These are phyloP conservation scores for Opisthocomus hoazin DNA, from an alignment of 2,113 vertebrate species.

Conservation along the genomic window DNA sequence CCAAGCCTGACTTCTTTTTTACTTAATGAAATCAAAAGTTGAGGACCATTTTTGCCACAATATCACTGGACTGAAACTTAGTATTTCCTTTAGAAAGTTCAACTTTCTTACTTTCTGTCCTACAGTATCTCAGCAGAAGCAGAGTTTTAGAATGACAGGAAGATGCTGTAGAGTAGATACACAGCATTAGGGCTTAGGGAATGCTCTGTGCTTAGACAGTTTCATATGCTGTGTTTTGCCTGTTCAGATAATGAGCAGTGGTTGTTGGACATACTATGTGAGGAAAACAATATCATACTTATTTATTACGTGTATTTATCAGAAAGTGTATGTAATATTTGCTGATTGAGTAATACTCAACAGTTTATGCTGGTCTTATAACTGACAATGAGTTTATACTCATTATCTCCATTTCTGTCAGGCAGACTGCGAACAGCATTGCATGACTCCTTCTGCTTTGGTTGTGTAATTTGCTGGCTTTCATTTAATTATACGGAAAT, in stretches of 20 bases:
- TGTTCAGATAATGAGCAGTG: background rate
- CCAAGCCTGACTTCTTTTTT: background rate
- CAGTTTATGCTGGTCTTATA: background rate
- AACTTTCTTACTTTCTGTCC: background rate
- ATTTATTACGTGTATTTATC: background rate
- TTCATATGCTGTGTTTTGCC: background rate
- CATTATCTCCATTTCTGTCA: background rate
- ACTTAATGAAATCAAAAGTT: background rate
- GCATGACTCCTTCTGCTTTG: background rate
- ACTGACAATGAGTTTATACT: background rate
- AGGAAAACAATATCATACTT: background rate
- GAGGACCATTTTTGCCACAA: background rate
- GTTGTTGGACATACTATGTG: background rate
- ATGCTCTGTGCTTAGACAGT: background rate
- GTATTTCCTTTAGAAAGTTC: background rate
- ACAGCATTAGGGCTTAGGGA: background rate
- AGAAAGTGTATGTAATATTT: background rate
- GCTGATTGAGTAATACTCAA: background rate
- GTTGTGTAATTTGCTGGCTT: conserved; percentile 28
- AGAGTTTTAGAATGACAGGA: background rate
- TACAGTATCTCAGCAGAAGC: background rate
- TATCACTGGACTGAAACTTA: background rate
- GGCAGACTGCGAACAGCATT: background rate
- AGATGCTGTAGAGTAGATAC: background rate
- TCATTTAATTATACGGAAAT: conserved; percentile 44